Evolutionary conservation across 2,113 vertebrate species (phyloP), one percentile per base, ranked within the genome.

Genomic region (Zosterops hypoxanthus): DNA sequence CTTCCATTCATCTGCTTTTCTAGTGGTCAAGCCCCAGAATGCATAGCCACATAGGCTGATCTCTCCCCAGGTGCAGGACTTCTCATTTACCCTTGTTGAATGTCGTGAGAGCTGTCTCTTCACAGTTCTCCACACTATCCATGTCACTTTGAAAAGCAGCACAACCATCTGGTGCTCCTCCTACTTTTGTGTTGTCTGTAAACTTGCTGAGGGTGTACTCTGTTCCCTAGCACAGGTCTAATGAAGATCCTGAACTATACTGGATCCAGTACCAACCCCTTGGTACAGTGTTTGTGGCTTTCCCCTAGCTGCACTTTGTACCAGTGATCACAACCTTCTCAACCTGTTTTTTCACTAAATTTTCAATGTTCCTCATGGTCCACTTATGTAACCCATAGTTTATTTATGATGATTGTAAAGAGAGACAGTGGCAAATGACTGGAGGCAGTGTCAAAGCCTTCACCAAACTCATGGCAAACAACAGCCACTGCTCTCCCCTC

Each of bases 21-120:
- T 20, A 8, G 42, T 12, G 6, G 7, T 50, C 53, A 68, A 2
- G 4, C 2, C 2, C 7, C 14, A 36, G 11, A 0, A 0, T 55
- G 12, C 6, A 13, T 2, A 41, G 29, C 2, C 50, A 18, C 23
- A 18, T 13, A 31, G 22, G 5, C 13, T 55, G 59, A 19, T 56
- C 57, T 31, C 23, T 65, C 12, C 11, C 2, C 25, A 53, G 7
- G 7, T 82, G 18, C 24, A 57, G 26, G 33, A 34, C 13, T 57
- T 60, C 19, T 42, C 28, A 72, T 64, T 77, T 81, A 14, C 6
- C 9, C 13, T 14, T 39, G 7, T 6, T 69, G 59, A 73, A n/a
- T 2, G 11, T n/a, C 9, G 22, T 41, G 33, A 56, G 23, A 52
- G 33, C 44, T 26, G 2, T 52, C 26, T 69, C 26, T 85, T 82